Percentiles rank a stretch among this genome's conserved stretches.
Evolutionary conservation across 2,888 invertebrate genomes (phyloP).

Genomic region (Gonocerus acuteangulatus): DNA sequence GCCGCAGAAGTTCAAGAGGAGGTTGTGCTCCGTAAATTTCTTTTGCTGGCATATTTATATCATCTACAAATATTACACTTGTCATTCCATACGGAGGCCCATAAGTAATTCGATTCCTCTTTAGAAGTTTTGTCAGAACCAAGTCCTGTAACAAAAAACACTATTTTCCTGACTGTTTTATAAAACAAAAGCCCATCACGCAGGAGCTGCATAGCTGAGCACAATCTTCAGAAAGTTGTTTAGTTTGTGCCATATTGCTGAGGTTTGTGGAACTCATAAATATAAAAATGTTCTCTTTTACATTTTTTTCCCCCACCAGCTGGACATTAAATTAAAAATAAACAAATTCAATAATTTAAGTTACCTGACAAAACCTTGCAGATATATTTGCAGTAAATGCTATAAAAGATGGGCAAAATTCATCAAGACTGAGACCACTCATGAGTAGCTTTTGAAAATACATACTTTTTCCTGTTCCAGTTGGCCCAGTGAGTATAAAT

Average conservation of each 20-base stretch:
- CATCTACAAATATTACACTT: slow-evolving; percentile 74
- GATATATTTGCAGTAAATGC: slow-evolving; percentile 81
- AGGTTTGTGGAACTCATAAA: too few relatives aligned
- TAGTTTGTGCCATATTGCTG: background rate
- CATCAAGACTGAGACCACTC: slow-evolving; percentile 59
- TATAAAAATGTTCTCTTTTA: too few relatives aligned
- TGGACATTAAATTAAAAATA: too few relatives aligned
- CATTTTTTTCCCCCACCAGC: too few relatives aligned
- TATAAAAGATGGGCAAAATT: slow-evolving; percentile 67
- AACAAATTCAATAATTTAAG: too few relatives aligned
- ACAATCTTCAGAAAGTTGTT: background rate
- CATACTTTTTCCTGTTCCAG: slow-evolving; percentile 81
- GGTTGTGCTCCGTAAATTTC: slow-evolving; percentile 72
- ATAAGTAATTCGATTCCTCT: slow-evolving; percentile 63
- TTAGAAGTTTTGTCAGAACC: slow-evolving; percentile 60
- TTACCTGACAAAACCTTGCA: slow-evolving; percentile 72
- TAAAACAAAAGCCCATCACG: too few relatives aligned
- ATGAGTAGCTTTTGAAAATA: slow-evolving; percentile 65
- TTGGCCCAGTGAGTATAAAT: slow-evolving; percentile 69
- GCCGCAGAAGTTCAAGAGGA: slow-evolving; percentile 72
- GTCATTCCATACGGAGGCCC: slow-evolving; percentile 67
- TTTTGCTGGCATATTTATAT: slow-evolving; percentile 81
- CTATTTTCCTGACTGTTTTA: background rate
- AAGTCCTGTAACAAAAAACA: slow-evolving; percentile 68
- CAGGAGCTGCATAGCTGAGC: too few relatives aligned